Percentiles rank a stretch among this genome's conserved stretches.
Conservation (phyloP, 2,888 invertebrate genomes). For the Dromius quadrimaculatus region DNA sequence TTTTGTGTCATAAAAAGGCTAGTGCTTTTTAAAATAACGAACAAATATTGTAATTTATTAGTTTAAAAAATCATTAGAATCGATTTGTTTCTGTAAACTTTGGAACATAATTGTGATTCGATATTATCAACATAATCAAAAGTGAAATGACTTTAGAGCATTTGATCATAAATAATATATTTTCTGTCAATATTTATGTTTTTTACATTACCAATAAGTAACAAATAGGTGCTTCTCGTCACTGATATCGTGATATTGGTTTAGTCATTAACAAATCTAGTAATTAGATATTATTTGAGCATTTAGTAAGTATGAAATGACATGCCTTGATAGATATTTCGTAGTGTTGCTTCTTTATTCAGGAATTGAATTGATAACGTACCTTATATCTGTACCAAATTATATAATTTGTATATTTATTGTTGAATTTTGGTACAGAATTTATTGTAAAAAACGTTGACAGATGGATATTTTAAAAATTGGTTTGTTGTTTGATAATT, state of each 20-base stretch:
- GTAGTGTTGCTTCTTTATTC: not conserved
- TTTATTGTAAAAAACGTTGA: slow-evolving; percentile 7
- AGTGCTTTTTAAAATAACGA: no score
- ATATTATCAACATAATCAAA: no score
- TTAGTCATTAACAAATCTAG: slow-evolving; percentile 8
- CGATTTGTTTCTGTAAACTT: no score
- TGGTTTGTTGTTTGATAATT: slow-evolving; percentile 23
- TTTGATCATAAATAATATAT: no score
- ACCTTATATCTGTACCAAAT: slow-evolving; percentile 22
- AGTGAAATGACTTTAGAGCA: no score
- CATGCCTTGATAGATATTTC: not conserved
- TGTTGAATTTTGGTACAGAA: slow-evolving; percentile 14
- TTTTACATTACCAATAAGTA: slow-evolving; percentile 15
- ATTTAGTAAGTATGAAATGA: not conserved
- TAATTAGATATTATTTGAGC: slow-evolving; percentile 1
- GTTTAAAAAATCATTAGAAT: no score
- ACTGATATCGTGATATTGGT: slow-evolving; percentile 17
- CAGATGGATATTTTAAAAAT: slow-evolving; percentile 1
- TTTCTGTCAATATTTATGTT: not conserved
- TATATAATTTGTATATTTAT: not conserved
- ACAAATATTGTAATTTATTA: no score
- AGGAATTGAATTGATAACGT: slow-evolving; percentile 12
- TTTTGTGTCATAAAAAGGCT: no score
- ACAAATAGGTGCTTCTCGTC: slow-evolving; percentile 15
- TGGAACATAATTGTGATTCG: no score